Percentiles rank a stretch among this genome's conserved stretches.
These are phyloP conservation scores for Oxygymnocypris stewartii DNA, from an alignment of 2,113 vertebrate genomes.

Conservation along the genomic window DNA sequence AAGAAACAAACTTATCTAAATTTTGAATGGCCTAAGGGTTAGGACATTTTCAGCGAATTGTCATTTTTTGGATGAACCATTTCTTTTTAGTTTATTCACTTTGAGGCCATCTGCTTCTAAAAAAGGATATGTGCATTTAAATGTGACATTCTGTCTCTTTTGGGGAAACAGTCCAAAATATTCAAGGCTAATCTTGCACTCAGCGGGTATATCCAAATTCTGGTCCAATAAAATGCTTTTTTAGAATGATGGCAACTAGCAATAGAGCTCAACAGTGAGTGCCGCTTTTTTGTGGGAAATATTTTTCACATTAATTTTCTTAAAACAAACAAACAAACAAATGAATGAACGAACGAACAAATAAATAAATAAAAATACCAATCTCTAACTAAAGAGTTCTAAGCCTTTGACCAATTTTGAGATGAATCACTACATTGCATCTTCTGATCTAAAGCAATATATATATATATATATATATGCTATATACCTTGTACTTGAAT, in stretches of 20 bases:
- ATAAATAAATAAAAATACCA: background rate
- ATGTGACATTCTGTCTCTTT: background rate
- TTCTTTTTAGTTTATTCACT: background rate
- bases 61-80: background rate
- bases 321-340: too few species aligned
- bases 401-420: background rate
- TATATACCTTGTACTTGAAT: too few species aligned
- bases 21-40: background rate
- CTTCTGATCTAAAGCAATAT: background rate
- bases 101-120: background rate
- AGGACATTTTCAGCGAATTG: background rate
- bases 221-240: background rate
- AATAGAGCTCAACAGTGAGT: background rate
- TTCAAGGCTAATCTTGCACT: background rate
- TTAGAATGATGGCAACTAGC: background rate
- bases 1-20: background rate
- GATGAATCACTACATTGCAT: background rate
- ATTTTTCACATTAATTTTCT: background rate
- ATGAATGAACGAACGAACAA: too few species aligned
- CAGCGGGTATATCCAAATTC: background rate
- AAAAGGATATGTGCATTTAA: background rate
- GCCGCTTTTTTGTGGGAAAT: background rate
- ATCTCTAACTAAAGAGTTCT: background rate
- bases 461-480: too few species aligned
- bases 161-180: background rate